Percentiles rank a stretch among this genome's conserved stretches.
phyloP scores from a whole-genome alignment of 2,113 vertebrate genomes.

The Pelusios castaneus region DNA sequence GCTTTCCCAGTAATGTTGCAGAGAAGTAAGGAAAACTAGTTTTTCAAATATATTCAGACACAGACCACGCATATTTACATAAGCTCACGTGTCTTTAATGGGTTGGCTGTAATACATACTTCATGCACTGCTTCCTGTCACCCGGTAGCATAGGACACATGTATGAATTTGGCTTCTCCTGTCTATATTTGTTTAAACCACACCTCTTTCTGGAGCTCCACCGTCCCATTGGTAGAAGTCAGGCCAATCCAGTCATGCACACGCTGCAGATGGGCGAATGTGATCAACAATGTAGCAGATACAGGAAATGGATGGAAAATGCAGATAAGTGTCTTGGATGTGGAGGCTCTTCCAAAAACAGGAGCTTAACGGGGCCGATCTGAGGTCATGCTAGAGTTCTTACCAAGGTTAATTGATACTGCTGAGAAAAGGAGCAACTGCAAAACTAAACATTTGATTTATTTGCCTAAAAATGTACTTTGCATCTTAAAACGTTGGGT shows the following conservation, averaged over 20 bases:
- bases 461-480: background rate
- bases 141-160: background rate
- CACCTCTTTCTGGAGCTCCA: background rate
- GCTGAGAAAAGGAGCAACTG: background rate
- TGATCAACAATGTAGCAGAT: background rate
- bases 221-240: background rate
- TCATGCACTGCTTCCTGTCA: background rate
- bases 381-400: background rate
- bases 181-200: background rate
- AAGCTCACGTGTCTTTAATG: background rate
- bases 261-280: background rate
- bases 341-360: background rate
- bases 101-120: background rate
- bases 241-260: background rate
- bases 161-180: background rate
- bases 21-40: background rate
- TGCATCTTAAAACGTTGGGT: background rate
- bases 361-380: background rate
- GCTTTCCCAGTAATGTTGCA: rapidly evolving
- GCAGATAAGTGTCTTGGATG: background rate
- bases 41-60: rapidly evolving
- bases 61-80: rapidly evolving
- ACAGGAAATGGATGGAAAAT: background rate
- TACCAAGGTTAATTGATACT: background rate
- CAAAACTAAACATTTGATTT: background rate